A percentile compares a stretch with the other conserved stretches of the same genome.
These are phyloP conservation scores for Branchipolynoe longqiensis DNA, from an alignment of 2,888 invertebrate species.

Conservation along the genomic window DNA sequence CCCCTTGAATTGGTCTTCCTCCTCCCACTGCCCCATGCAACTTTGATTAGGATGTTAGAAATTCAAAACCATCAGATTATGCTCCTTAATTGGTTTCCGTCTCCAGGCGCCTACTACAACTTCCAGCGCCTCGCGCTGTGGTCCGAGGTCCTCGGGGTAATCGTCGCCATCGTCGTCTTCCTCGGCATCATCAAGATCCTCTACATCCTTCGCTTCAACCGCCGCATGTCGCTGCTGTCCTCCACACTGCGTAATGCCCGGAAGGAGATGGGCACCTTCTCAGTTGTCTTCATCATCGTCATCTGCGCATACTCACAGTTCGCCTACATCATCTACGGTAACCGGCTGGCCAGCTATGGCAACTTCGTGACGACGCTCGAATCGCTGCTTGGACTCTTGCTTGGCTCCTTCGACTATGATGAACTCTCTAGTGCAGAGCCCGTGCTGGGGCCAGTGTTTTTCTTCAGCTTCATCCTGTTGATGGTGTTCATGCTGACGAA, in stretches of 20 bases:
- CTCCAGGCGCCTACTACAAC: constrained; percentile 78
- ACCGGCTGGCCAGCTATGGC: constrained; percentile 67
- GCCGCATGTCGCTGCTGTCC: constrained; percentile 79
- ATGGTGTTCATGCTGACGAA: constrained; percentile 76
- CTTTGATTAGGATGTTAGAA: no score
- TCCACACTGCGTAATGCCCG: constrained; percentile 76
- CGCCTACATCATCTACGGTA: constrained; percentile 78
- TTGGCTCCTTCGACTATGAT: constrained; percentile 45
- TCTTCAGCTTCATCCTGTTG: constrained; percentile 73
- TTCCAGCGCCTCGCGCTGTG: constrained; percentile 82
- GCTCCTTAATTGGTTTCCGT: background rate
- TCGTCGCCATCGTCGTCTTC: constrained; percentile 83
- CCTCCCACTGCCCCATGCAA: no score
- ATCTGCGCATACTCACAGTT: constrained; percentile 80
- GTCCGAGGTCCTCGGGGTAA: constrained; percentile 82
- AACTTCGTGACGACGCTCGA: constrained; percentile 69
- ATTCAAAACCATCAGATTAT: no score
- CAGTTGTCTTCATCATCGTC: constrained; percentile 79
- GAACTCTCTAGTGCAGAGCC: constrained; percentile 68
- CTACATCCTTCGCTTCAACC: constrained; percentile 83
- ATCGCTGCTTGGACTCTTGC: constrained; percentile 66
- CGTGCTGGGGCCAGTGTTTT: constrained; percentile 76
- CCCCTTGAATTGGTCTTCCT: no score
- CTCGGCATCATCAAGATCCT: constrained; percentile 83
- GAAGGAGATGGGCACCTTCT: constrained; percentile 77